These are phyloP conservation scores for Caradrina clavipalpis DNA, from an alignment of 2,888 invertebrate species.

Conservation along the genomic window DNA sequence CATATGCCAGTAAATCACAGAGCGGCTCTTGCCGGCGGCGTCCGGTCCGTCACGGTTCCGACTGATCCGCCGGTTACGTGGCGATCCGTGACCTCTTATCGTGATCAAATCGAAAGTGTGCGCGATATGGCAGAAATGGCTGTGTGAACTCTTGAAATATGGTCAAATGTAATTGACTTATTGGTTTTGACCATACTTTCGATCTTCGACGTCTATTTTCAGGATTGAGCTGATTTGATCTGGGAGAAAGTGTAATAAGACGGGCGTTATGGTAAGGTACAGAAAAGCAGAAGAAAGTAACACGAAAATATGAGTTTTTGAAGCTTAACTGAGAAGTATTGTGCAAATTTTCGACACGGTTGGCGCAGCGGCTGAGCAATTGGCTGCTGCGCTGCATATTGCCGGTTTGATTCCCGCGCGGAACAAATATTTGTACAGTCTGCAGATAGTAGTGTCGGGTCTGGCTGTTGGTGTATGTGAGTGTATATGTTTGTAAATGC, in stretches of 20 bases:
- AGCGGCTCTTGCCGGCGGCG: slow-evolving; percentile 52
- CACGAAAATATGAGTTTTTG: neutral
- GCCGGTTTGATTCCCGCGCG: too few species aligned
- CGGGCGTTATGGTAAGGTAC: neutral
- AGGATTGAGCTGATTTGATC: slow-evolving; percentile 28
- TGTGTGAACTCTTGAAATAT: slow-evolving; percentile 54
- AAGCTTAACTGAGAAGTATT: neutral
- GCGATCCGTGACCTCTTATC: slow-evolving; percentile 51
- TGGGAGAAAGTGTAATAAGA: slow-evolving; percentile 36
- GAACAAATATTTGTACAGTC: too few species aligned
- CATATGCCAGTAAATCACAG: slow-evolving; percentile 52
- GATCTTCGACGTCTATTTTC: slow-evolving; percentile 29
- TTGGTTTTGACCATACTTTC: slow-evolving; percentile 46
- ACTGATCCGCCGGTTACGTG: slow-evolving; percentile 45
- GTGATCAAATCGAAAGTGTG: slow-evolving; percentile 63
- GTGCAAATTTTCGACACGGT: too few species aligned
- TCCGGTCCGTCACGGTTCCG: slow-evolving; percentile 42
- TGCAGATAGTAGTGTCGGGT: too few species aligned
- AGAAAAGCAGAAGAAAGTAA: neutral
- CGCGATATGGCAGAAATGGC: slow-evolving; percentile 57
- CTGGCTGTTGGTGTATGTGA: too few species aligned
- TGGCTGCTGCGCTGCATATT: too few species aligned
- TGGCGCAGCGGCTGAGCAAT: too few species aligned
- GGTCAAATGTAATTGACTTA: slow-evolving; percentile 51
- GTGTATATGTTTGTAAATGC: too few species aligned